A percentile compares a stretch with the other conserved stretches of the same genome.
These are phyloP conservation scores for Agonopterix subpropinquella DNA, from an alignment of 2,888 invertebrate genomes.

Conservation along the genomic window DNA sequence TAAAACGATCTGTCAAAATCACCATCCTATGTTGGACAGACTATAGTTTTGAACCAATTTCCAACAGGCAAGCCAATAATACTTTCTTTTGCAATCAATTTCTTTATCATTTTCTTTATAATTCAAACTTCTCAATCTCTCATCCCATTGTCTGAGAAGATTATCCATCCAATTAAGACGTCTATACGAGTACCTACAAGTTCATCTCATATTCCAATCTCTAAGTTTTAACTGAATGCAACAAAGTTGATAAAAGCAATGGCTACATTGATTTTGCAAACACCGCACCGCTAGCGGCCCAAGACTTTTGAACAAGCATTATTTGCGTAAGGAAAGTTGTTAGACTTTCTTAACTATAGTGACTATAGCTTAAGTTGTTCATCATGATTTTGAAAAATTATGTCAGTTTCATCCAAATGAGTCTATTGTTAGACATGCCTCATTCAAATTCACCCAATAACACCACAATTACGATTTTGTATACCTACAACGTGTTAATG, in stretches of 20 bases:
- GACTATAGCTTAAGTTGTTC: background rate
- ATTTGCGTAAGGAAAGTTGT: slow-evolving; percentile 30
- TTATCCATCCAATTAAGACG: background rate
- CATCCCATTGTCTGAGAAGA: background rate
- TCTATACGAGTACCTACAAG: background rate
- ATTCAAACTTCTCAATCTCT: background rate
- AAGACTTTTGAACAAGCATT: slow-evolving; percentile 11
- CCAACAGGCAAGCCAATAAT: no score
- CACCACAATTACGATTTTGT: no score
- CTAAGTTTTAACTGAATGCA: slow-evolving; percentile 12
- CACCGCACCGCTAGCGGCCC: slow-evolving; percentile 5
- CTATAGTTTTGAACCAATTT: no score
- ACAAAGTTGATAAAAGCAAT: slow-evolving; percentile 12
- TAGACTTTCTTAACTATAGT: background rate
- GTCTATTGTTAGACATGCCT: no score
- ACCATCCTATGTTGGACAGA: no score
- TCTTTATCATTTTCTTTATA: background rate
- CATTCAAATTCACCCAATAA: no score
- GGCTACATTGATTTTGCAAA: slow-evolving; percentile 14
- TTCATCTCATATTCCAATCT: slow-evolving; percentile 3
- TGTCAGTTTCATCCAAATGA: no score
- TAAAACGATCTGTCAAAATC: no score
- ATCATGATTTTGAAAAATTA: no score
- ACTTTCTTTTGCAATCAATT: no score
- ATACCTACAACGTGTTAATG: no score